Percentiles rank a stretch among this genome's conserved stretches.
Evolutionary conservation across 1,140 invertebrate genomes (phyloP).

Genomic region (Ylistrum balloti): DNA sequence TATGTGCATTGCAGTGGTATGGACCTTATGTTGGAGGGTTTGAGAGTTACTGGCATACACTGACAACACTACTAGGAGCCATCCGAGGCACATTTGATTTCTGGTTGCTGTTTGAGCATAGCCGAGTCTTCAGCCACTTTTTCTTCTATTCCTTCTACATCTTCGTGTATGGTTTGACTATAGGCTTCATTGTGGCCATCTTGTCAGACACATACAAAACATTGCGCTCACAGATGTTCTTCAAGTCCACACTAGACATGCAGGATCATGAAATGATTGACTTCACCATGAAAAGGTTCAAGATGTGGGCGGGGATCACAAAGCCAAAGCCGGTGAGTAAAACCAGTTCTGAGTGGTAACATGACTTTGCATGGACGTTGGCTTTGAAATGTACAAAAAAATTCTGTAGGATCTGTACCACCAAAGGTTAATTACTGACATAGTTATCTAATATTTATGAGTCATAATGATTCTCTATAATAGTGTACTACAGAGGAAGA

Average conservation of each 20-base stretch:
- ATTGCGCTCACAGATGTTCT: constrained; percentile 72
- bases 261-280: constrained; percentile 80
- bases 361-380: too few species aligned
- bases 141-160: constrained; percentile 74
- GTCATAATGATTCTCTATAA: too few species aligned
- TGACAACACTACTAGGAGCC: constrained; percentile 69
- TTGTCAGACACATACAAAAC: constrained; percentile 72
- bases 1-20: constrained; percentile 71
- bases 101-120: constrained; percentile 60
- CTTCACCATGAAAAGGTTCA: constrained; percentile 79
- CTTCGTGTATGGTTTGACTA: constrained; percentile 74
- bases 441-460: too few species aligned
- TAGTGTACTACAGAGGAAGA: too few species aligned
- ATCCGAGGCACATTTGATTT: constrained; percentile 72
- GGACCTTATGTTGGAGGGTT: constrained; percentile 70
- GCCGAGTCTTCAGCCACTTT: constrained; percentile 70
- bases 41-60: constrained; percentile 68
- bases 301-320: constrained; percentile 75
- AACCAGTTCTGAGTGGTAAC: too few species aligned
- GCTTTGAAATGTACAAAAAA: too few species aligned
- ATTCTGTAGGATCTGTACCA: too few species aligned
- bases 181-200: constrained; percentile 71
- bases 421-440: too few species aligned
- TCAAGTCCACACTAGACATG: constrained; percentile 74
- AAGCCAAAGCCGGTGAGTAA: constrained; percentile 77